phyloP scores from a whole-genome alignment of 2,888 invertebrate genomes.

The Aspidiotus destructor region DNA sequence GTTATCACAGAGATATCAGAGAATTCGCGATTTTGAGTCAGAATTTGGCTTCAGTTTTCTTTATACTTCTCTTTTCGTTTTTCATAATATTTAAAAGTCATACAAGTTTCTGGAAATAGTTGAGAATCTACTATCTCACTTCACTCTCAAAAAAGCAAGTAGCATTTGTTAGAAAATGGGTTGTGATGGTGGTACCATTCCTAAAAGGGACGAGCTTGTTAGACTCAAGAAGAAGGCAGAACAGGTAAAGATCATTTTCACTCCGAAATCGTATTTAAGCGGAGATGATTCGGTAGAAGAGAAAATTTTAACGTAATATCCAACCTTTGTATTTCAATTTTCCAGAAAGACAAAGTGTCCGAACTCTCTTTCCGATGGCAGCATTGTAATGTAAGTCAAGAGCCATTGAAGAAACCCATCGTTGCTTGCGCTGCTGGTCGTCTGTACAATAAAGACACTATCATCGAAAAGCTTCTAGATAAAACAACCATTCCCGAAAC shows the following conservation, averaged over 20 bases:
- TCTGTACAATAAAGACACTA: slow-evolving; percentile 85
- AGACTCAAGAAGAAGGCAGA: slow-evolving; percentile 65
- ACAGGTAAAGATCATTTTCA: not conserved
- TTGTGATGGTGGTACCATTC: slow-evolving; percentile 95
- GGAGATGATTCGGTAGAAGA: not conserved
- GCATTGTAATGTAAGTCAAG: slow-evolving; percentile 84
- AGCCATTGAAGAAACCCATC: slow-evolving; percentile 73
- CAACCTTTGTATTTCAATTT: not conserved
- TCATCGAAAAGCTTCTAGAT: slow-evolving; percentile 84
- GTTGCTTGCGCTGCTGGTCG: slow-evolving; percentile 85
- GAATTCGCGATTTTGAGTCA: no score
- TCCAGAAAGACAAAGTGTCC: slow-evolving; percentile 66
- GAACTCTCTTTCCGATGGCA: slow-evolving; percentile 90
- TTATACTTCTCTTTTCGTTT: no score
- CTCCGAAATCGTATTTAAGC: not conserved
- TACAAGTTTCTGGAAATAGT: no score
- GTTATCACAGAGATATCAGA: no score
- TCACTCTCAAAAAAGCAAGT: no score
- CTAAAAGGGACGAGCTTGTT: slow-evolving; percentile 81
- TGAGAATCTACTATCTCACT: no score
- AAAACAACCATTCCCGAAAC: slow-evolving; percentile 58
- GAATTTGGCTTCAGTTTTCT: no score
- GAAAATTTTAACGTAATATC: not conserved
- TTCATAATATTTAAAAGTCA: no score
- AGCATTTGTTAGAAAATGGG: slow-evolving; percentile 55